Evolutionary conservation across 2,888 invertebrate genomes (phyloP).

Genomic region (Tipula confusa): DNA sequence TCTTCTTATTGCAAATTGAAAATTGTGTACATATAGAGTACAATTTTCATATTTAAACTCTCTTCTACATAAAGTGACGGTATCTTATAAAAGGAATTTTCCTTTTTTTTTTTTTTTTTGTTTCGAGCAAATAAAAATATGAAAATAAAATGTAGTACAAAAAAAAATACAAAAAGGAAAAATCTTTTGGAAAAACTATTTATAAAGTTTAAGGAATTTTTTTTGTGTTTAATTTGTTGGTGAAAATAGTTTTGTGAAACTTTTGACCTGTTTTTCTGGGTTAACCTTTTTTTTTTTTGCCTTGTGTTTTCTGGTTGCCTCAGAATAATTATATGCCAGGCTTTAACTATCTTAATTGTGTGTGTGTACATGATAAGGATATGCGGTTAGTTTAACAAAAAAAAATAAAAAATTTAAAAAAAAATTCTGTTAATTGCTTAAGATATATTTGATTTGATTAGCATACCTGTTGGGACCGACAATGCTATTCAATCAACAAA

Average conservation of each 20-base stretch:
- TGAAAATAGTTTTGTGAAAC: constrained; percentile 12
- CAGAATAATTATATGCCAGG: background rate
- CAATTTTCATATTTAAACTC: constrained; percentile 3
- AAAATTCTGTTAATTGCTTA: background rate
- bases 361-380: background rate
- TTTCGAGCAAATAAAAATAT: background rate
- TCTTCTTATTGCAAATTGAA: background rate
- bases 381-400: background rate
- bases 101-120: background rate
- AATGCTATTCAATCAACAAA: background rate
- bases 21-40: background rate
- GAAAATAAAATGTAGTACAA: background rate
- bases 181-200: constrained; percentile 3
- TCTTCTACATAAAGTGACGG: background rate
- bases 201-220: background rate
- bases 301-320: background rate
- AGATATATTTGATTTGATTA: constrained; percentile 20
- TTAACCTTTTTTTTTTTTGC: background rate
- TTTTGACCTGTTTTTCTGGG: constrained; percentile 12
- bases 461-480: background rate
- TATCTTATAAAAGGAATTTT: background rate
- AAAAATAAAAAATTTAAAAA: background rate
- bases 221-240: background rate
- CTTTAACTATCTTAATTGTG: background rate
- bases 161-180: background rate